Conservation (phyloP, 2,888 invertebrate species). For the Philereme vetulata region DNA sequence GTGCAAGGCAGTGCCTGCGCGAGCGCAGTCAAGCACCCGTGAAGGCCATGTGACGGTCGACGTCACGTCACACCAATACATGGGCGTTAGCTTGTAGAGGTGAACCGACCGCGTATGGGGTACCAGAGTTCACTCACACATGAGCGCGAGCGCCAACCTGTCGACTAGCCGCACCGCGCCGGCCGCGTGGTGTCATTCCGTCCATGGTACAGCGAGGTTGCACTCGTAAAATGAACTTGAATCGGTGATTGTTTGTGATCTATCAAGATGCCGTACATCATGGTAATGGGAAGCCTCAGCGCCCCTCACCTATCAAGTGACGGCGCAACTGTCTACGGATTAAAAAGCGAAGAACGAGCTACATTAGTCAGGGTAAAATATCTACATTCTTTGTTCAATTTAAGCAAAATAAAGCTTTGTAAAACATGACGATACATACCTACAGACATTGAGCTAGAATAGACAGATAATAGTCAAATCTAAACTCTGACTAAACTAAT, state of each 20-base stretch:
- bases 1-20: conserved; percentile 47
- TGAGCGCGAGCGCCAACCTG: conserved; percentile 54
- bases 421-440: neutral
- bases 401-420: neutral
- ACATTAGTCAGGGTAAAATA: conserved; percentile 56
- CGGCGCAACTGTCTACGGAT: conserved; percentile 75
- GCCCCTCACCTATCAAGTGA: conserved; percentile 75
- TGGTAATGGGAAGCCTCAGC: conserved; percentile 78
- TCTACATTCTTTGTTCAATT: conserved; percentile 10
- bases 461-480: neutral
- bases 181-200: conserved; percentile 50
- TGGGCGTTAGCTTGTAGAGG: conserved; percentile 37
- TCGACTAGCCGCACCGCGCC: conserved; percentile 43
- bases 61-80: conserved; percentile 61
- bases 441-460: neutral
- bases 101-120: conserved; percentile 49
- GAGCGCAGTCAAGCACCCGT: conserved; percentile 64
- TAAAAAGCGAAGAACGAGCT: conserved; percentile 74
- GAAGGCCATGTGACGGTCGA: conserved; percentile 68
- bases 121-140: conserved; percentile 72
- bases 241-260: conserved; percentile 51
- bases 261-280: conserved; percentile 75
- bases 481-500: neutral
- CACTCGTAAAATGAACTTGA: conserved; percentile 55
- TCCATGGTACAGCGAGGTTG: conserved; percentile 38